Base-by-base conservation (phyloP, 2,888 invertebrate species). In the Glaucopsyche alexis region DNA sequence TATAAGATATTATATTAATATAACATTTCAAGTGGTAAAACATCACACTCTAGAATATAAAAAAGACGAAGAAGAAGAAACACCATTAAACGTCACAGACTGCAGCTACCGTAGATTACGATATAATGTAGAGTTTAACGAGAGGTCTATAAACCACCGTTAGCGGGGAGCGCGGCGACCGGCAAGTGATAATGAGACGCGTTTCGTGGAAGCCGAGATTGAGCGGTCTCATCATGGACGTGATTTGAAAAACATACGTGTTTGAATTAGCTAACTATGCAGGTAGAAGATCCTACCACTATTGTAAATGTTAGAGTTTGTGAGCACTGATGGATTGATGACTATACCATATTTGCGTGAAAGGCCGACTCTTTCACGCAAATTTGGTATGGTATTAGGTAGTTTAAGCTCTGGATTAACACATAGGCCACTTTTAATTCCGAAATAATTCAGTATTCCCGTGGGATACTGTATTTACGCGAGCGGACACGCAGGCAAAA, bases 121-220 rank as follows among this genome's bases (percentile, higher is more conserved):
- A 29, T 11, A 19, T 55, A 13, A 55, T 38, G 16, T 19, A 7
- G 19, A 19, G 60, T 60, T 60, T 29, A 60, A 60, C 60, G 19
- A 60, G 60, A 29, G 60, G 60, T 60, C 60, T 19, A 55, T 55
- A 19, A 38, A 60, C 55, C 11, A 55, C 60, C 60, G 60, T 60
- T 38, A 60, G 38, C 60, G 29, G 11, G 55, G 55, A 19, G 16
- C 9, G 55, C 29, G 11, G 55, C 16, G 8, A 4, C 5, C 55
- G 60, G 29, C 60, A 60, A 29, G 60, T 60, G 60, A 60, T 60
- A 60, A 38, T 38, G 60, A 60, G 29, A 19, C 55, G 55, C 8
- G 55, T 11, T 60, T 38, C 29, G 60, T 38, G 29, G 60, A 60
- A 60, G 38, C 13, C 1, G 1, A 60, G 60, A 60, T 60, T 13